These are phyloP conservation scores for Pollenia griseotomentosa DNA, from an alignment of 2,888 invertebrate genomes.

Conservation along the genomic window DNA sequence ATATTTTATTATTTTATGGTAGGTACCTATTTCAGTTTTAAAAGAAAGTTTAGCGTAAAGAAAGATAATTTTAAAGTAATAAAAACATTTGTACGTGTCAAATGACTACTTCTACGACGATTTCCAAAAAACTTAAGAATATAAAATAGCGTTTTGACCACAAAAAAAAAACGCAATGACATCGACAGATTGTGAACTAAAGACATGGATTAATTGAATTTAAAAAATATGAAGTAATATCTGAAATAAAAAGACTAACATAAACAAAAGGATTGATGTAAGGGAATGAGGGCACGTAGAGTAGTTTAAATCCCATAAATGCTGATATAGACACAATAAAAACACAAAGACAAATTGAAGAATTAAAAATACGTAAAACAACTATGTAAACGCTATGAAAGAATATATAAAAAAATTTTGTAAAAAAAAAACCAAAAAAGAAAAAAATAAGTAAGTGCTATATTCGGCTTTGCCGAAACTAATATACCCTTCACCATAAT, in stretches of 20 bases:
- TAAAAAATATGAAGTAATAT: conserved; percentile 5
- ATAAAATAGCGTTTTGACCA: background rate
- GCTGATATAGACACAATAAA: conserved; percentile 37
- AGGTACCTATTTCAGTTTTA: too few relatives aligned
- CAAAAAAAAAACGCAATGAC: conserved; percentile 3
- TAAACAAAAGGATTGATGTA: conserved; percentile 30
- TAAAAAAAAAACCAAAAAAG: conserved; percentile 18
- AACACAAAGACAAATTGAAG: conserved; percentile 21
- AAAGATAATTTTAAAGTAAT: background rate
- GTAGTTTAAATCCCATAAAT: conserved; percentile 20
- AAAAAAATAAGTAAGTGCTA: background rate
- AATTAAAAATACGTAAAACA: conserved; percentile 27
- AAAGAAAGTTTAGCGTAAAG: background rate
- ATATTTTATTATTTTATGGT: too few relatives aligned
- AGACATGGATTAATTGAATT: background rate
- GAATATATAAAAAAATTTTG: conserved; percentile 17
- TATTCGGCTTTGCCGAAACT: too few relatives aligned
- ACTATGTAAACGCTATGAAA: conserved; percentile 43
- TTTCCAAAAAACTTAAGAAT: conserved; percentile 4
- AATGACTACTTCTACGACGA: background rate
- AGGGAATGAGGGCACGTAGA: conserved; percentile 43
- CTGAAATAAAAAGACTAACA: conserved; percentile 17
- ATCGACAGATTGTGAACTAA: conserved; percentile 22
- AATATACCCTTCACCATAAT: too few relatives aligned
- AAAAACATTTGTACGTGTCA: background rate